A percentile compares a stretch with the other conserved stretches of the same genome.
Conservation (phyloP, 2,888 invertebrate species). For the Boloria selene region DNA sequence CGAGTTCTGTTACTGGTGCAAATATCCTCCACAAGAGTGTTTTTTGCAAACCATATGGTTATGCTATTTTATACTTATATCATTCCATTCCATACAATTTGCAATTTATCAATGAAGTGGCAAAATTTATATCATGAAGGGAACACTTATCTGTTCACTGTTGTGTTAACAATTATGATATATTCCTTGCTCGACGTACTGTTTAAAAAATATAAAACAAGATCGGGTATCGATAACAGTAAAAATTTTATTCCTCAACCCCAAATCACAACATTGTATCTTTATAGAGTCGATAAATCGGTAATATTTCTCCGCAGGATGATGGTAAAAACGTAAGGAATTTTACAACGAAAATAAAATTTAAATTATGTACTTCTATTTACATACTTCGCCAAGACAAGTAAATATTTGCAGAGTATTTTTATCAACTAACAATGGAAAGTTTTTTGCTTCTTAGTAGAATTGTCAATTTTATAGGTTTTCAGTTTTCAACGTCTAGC, state of each 20-base stretch:
- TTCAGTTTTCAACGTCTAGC: too few species aligned
- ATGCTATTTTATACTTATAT: too few species aligned
- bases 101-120: too few species aligned
- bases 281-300: conserved; percentile 26
- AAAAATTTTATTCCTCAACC: conserved; percentile 19
- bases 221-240: conserved; percentile 2
- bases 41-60: too few species aligned
- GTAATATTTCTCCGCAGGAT: conserved; percentile 5
- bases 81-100: too few species aligned
- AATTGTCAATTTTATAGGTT: too few species aligned
- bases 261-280: conserved; percentile 22
- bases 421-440: background rate
- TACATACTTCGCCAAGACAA: background rate
- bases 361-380: conserved; percentile 15
- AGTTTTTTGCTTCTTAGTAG: background rate
- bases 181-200: background rate
- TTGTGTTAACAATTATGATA: too few species aligned
- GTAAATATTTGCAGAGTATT: background rate
- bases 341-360: conserved; percentile 13
- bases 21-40: too few species aligned
- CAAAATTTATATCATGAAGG: too few species aligned
- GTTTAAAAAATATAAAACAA: conserved; percentile 4
- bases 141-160: too few species aligned
- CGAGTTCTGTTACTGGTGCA: too few species aligned
- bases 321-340: background rate